These are phyloP conservation scores for Syrista parreyssii DNA, from an alignment of 2,888 invertebrate species.

Conservation along the genomic window DNA sequence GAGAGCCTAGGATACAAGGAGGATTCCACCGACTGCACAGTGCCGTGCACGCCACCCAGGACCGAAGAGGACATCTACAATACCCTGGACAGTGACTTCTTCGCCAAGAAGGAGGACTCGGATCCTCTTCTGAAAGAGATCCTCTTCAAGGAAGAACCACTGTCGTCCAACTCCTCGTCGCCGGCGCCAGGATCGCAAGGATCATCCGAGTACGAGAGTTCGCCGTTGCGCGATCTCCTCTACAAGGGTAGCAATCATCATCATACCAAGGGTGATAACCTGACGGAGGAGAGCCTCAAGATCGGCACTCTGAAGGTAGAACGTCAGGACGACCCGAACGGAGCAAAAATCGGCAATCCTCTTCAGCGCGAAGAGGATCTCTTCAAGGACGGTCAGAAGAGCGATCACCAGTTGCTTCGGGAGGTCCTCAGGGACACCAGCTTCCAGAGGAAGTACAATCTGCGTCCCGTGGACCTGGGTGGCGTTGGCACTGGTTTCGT, in stretches of 20 bases:
- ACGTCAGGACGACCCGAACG: not conserved
- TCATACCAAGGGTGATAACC: constrained; percentile 20
- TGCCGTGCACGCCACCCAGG: constrained; percentile 62
- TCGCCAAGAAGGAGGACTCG: constrained; percentile 54
- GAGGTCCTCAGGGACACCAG: constrained; percentile 87
- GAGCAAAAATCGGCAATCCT: constrained; percentile 13
- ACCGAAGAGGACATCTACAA: constrained; percentile 64
- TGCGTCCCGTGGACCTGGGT: constrained; percentile 80
- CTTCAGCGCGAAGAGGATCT: constrained; percentile 48
- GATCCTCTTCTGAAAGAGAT: constrained; percentile 60
- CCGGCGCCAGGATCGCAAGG: constrained; percentile 17
- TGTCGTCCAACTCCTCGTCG: constrained; percentile 24
- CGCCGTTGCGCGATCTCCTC: constrained; percentile 55
- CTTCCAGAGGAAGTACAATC: constrained; percentile 85
- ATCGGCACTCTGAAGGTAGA: constrained; percentile 11
- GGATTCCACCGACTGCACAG: constrained; percentile 63
- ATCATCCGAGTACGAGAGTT: constrained; percentile 67
- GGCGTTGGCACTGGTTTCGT: constrained; percentile 68
- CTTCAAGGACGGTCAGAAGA: constrained; percentile 48
- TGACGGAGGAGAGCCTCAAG: constrained; percentile 25
- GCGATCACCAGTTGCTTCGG: constrained; percentile 79
- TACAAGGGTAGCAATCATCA: constrained; percentile 41
- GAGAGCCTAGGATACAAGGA: constrained; percentile 63
- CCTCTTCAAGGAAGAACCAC: constrained; percentile 59
- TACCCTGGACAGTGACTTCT: constrained; percentile 60